Base-by-base conservation (phyloP, 2,113 vertebrate species). In the Accipiter cooperii region DNA sequence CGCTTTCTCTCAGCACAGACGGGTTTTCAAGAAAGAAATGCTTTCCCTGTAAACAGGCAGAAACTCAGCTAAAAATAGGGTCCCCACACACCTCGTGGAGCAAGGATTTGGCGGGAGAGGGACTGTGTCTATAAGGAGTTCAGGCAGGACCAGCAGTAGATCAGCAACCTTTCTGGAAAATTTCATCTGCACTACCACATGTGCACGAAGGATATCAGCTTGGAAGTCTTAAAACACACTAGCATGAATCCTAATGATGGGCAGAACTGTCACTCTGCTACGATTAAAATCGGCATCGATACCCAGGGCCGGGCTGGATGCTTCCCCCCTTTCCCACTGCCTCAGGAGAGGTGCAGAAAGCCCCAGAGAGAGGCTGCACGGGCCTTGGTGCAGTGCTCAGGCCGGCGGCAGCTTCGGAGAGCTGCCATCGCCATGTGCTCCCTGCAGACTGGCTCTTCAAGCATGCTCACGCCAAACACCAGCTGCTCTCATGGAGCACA, bases 401-500 rank as follows among this genome's bases (percentile, higher is more conserved):
- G n/a, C 29, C 2, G 1, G 44, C 44, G 69, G 65, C 55, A 60
- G 71, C 55, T 74, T n/a, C 3, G 0, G 26, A 49, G 47, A 55
- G 49, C 36, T 61, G 40, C 55, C 9, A 1, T 8, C 4, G 0
- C 13, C 31, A 8, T 1, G 2, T 5, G 40, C 79, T 26, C 40
- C 8, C 44, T 13, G 44, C n/a, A 9, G 28, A 18, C 3, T 0
- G 1, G 34, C 64, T 75, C 73, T 44, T 42, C 1, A 2, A 49
- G 34, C 51, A 76, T 0, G 0, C 16, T 36, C 3, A 15, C 1
- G 1, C 28, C 31, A 22, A 51, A 15, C 70, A 7, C 51, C 2
- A 0, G 28, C 0, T 0, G 9, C n/a, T 44, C 20, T 38, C 79
- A 33, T 2, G 8, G 21, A 61, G 42, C 34, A 38, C 0, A 0